Percentiles rank a stretch among this genome's conserved stretches.
Conservation (phyloP, 2,888 invertebrate genomes). For the Gibbula magus region DNA sequence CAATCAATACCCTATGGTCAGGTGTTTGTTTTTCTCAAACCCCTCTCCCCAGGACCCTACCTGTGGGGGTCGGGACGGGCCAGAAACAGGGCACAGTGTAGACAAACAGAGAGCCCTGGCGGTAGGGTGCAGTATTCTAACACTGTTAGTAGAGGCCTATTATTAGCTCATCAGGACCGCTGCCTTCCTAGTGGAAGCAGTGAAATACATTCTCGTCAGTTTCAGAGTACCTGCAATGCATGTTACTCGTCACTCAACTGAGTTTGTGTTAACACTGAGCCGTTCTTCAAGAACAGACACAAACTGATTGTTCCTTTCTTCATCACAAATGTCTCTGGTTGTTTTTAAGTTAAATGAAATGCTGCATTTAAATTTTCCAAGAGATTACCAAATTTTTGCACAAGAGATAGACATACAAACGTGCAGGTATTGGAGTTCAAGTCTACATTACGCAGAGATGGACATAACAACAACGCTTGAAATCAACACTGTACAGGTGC, state of each 20-base stretch:
- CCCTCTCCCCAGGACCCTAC: neutral
- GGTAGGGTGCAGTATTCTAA: neutral
- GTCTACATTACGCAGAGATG: too few relatives aligned
- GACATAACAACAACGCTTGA: too few relatives aligned
- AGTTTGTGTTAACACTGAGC: too few relatives aligned
- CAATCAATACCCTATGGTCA: neutral
- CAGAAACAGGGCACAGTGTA: neutral
- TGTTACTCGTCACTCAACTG: neutral
- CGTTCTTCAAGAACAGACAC: too few relatives aligned
- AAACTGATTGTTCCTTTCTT: too few relatives aligned
- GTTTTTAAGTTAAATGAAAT: too few relatives aligned
- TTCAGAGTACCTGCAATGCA: neutral
- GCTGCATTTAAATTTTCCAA: too few relatives aligned
- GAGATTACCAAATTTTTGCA: too few relatives aligned
- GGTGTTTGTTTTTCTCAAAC: conserved; percentile 10
- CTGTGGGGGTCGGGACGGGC: neutral
- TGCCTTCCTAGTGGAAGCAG: neutral
- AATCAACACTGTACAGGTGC: too few relatives aligned
- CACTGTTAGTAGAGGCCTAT: neutral
- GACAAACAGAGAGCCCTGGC: neutral
- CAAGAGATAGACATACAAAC: too few relatives aligned
- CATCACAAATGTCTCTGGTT: too few relatives aligned
- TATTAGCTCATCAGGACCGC: neutral
- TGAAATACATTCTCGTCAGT: neutral
- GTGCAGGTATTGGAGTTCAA: too few relatives aligned